Evolutionary conservation across 2,888 invertebrate genomes (phyloP), one percentile per base, ranked within the genome.

Genomic region (Drosophila anomelani): DNA sequence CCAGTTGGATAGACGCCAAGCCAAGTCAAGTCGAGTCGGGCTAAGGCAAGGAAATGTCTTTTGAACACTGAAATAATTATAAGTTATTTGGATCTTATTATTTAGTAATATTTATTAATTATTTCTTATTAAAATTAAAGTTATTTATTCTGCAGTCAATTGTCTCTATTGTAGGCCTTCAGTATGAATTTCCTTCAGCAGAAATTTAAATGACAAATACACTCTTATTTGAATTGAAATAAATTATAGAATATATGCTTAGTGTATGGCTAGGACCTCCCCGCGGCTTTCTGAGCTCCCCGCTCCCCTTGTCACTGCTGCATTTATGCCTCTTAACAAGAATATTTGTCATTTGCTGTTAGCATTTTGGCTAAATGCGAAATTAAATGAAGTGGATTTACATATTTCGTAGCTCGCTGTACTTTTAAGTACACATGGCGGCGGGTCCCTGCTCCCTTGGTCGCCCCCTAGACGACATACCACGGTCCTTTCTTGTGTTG

Each of bases 321-420:
- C 85, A 84, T 84, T 88, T 82, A 79, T 86, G 81, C 79, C 77
- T 79, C 79, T 81, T 84, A 81, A 84, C 84, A 85, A 86, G 82
- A 88, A 87, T 89, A 89, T 90, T 89, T 90, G 88, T 89, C 89
- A 87, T 88, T 85, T 85, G 78, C 84, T 87, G 90, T 85, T 89
- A 85, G 88, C 87, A 88, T 87, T 89, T 89, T 90, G 80, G 88
- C 87, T 88, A 88, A 88, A 89, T 89, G 89, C 81, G 81, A 89
- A 87, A 89, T 89, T 89, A 88, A 89, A 89, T 89, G 90, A 89
- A 88, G 84, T 88, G 86, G 88, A 87, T 86, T 86, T 86, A 86
- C 85, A 86, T 87, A 86, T 86, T 86, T 83, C 79, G 85, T 85
- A 75, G 79, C 77, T 77, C 77, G 71, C 80, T 84, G 69, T 79